Conservation (phyloP, 2,797 vertebrate genomes). For the Hoplostethus atlanticus region DNA sequence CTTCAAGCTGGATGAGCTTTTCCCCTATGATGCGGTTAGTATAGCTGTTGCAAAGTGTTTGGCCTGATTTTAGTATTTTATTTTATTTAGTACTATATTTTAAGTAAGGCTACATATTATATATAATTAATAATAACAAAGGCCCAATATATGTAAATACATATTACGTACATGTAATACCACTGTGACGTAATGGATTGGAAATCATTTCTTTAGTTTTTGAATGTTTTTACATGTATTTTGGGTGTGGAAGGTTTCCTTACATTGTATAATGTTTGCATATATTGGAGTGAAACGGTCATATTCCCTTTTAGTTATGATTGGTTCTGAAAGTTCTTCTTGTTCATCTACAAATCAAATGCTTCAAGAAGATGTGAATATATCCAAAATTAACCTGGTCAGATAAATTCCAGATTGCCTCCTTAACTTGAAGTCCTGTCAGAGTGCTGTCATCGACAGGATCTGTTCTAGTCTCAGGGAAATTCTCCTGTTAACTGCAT, state of each 20-base stretch:
- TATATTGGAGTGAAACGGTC: background rate
- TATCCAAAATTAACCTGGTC: background rate
- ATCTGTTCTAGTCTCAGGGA: slow-evolving; percentile 13
- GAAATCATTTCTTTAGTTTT: slow-evolving; percentile 7
- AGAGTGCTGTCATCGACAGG: background rate
- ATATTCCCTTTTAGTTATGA: background rate
- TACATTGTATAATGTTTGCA: background rate
- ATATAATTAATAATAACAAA: too few relatives aligned
- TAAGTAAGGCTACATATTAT: background rate
- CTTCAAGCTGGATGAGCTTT: slow-evolving; percentile 93
- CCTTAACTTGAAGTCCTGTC: background rate
- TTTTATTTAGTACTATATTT: slow-evolving; percentile 12
- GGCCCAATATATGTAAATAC: slow-evolving; percentile 1
- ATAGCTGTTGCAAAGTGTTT: background rate
- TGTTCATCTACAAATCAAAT: background rate
- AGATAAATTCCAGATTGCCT: background rate
- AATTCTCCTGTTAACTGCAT: slow-evolving; percentile 23
- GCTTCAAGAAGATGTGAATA: background rate
- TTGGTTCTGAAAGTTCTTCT: too few relatives aligned
- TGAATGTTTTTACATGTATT: slow-evolving; percentile 1
- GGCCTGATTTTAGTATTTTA: background rate
- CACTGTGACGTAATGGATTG: background rate
- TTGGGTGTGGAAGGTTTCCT: too few relatives aligned
- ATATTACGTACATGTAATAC: background rate
- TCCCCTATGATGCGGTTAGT: slow-evolving; percentile 89